phyloP scores from a whole-genome alignment of 2,888 invertebrate species.

The Agrochola macilenta region DNA sequence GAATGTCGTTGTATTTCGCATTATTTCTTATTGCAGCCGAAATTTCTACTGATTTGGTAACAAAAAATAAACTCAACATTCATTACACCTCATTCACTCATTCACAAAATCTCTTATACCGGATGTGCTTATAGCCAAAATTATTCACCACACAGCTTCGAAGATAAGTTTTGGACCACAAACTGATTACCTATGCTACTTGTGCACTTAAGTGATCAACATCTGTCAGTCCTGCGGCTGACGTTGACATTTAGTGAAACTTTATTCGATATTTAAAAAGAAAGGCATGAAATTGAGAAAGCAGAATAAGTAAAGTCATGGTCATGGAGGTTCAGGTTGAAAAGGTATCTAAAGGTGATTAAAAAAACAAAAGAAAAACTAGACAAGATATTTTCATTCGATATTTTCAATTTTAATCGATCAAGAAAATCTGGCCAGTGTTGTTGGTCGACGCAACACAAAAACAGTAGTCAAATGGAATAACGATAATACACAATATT shows the following conservation, averaged over 20 bases:
- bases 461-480: neutral
- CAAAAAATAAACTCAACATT: neutral
- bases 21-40: neutral
- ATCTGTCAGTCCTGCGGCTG: conserved; percentile 30
- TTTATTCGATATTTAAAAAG: conserved; percentile 48
- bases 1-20: neutral
- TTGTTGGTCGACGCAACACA: neutral
- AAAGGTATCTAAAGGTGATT: neutral
- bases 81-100: conserved; percentile 1
- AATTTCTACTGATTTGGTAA: neutral
- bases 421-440: neutral
- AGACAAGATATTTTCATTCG: neutral
- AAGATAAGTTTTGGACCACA: conserved; percentile 1
- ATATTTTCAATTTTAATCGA: neutral
- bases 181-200: conserved; percentile 41
- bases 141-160: conserved; percentile 34
- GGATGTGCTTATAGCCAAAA: conserved; percentile 21
- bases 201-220: conserved; percentile 35
- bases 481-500: neutral
- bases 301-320: neutral
- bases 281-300: conserved; percentile 44
- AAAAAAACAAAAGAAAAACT: neutral
- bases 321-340: conserved; percentile 1
- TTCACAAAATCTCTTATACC: conserved; percentile 1
- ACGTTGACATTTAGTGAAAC: conserved; percentile 47